A percentile compares a stretch with the other conserved stretches of the same genome.
phyloP scores from a whole-genome alignment of 37 sponge, comb jelly and placozoan genomes.

The Eunapius fragilis region DNA sequence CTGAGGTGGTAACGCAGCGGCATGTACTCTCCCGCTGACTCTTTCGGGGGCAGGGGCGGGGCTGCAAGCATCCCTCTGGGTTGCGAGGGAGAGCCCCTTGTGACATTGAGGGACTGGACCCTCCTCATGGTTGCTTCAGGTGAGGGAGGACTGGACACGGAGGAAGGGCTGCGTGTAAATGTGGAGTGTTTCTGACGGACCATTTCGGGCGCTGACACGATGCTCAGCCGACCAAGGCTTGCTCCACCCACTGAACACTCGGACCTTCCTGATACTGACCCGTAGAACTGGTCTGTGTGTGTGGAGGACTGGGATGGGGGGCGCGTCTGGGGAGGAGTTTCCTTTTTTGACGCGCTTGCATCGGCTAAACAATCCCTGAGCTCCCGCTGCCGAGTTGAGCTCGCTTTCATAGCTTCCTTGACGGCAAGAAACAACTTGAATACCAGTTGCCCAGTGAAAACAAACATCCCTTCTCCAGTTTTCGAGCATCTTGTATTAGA shows the following conservation, averaged over 20 bases:
- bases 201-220: not conserved
- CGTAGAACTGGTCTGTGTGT: not conserved
- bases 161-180: not conserved
- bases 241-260: not conserved
- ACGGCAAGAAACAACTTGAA: constrained; percentile 44
- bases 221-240: not conserved
- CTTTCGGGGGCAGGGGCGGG: too few relatives aligned
- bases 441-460: constrained; percentile 57
- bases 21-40: not conserved
- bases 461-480: constrained; percentile 75
- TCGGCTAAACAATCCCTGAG: too few relatives aligned
- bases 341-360: too few relatives aligned
- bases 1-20: not conserved
- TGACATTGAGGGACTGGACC: not conserved
- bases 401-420: constrained; percentile 34
- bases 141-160: constrained; percentile 1
- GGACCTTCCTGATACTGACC: not conserved
- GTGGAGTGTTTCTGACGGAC: not conserved
- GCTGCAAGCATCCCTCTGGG: not conserved
- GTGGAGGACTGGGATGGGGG: not conserved
- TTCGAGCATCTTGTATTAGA: constrained; percentile 25
- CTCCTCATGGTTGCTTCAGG: not conserved
- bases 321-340: not conserved
- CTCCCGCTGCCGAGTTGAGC: too few relatives aligned
- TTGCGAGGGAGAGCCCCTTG: not conserved